Conservation (phyloP, 2,113 vertebrate species). For the Chionomys nivalis region DNA sequence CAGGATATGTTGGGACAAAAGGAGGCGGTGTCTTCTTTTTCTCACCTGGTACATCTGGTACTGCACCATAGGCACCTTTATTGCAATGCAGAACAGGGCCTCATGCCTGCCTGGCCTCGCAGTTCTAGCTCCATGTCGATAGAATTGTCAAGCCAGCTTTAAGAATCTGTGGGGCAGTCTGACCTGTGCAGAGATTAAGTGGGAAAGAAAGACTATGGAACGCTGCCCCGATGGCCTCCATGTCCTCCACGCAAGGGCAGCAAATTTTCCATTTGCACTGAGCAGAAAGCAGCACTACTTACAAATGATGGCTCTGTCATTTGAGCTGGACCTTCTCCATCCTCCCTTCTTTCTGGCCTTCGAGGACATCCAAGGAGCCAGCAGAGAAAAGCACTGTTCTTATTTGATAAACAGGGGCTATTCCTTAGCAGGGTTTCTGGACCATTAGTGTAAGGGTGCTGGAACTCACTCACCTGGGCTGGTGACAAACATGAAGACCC, state of each 20-base stretch:
- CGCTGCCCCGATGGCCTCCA: not conserved
- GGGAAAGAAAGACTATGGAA: not conserved
- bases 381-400: not conserved
- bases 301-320: not conserved
- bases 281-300: not conserved
- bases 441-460: not conserved
- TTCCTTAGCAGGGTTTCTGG: not conserved
- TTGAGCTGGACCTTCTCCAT: not conserved
- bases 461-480: not conserved
- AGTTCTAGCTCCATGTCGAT: not conserved
- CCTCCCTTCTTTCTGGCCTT: not conserved
- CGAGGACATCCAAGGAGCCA: not conserved
- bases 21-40: not conserved
- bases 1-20: not conserved
- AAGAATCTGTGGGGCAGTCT: not conserved
- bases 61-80: not conserved
- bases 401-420: not conserved
- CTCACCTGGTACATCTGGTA: not conserved
- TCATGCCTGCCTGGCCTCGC: not conserved
- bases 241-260: not conserved
- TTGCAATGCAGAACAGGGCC: not conserved
- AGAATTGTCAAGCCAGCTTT: not conserved
- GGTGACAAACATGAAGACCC: not conserved
- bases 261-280: not conserved
- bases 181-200: not conserved